Base-by-base conservation (phyloP, 2,113 vertebrate genomes). In the Fulica atra region DNA sequence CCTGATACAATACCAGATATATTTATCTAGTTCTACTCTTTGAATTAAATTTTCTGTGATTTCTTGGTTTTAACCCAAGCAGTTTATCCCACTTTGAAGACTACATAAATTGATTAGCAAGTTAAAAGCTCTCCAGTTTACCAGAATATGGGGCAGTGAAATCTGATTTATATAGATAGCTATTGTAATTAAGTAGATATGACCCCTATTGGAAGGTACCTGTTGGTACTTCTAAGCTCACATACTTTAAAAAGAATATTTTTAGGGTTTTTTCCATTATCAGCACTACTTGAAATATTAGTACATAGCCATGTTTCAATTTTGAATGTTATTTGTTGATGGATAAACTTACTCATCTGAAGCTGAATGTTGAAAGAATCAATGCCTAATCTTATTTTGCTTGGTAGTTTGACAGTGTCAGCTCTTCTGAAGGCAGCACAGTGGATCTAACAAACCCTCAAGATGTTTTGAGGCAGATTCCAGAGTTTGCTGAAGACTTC, bases 341-440 rank as follows among this genome's bases (percentile, higher is more conserved):
- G 36, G 44, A 33, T 73, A 13, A 35, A 28, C 13, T 73, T 64
- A 42, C 24, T 56, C 2, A 64, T 24, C 40, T 78, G 56, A 35
- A 80, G 18, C 26, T 4, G 10, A 76, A 57, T 40, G 24, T 18
- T 65, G 74, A 79, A 65, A 40, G 16, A 53, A 72, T 56, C 8
- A 29, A n/a, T 57, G 57, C 29, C 48, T 68, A 60, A 23, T 70
- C 86, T 80, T 93, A 36, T 56, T 87, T 70, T 77, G 14, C 73
- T 65, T 1, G 95, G 92, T 97, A 98, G 94, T 79, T 94, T 42
- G 98, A 98, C 14, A 79, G 91, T 17, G 51, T 96, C 16, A 99
- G 99, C 90, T 95, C 98, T 56, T 99, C 99, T 6, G 99, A 99
- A 94, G 99, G 98, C 93, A 99, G 99, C 97, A 99, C 99, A 0